phyloP scores from a whole-genome alignment of 2,113 vertebrate genomes.

The Podocnemis expansa region DNA sequence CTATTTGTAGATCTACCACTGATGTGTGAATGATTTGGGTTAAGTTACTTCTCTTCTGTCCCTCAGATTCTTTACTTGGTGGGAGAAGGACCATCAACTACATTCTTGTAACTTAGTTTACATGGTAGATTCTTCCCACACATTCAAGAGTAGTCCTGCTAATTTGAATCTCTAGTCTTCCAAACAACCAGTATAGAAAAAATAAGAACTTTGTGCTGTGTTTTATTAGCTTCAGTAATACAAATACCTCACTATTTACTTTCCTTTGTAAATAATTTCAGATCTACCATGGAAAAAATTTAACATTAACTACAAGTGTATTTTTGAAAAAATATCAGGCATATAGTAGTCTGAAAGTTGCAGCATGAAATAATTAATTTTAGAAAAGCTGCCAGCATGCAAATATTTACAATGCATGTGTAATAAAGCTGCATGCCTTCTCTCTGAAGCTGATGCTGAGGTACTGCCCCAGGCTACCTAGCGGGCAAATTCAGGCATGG shows the following conservation, averaged over 20 bases:
- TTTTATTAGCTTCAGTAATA: constrained; percentile 34
- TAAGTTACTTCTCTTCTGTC: not conserved
- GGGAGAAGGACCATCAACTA: not conserved
- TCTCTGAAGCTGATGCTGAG: no score
- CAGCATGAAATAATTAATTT: not conserved
- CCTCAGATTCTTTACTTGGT: not conserved
- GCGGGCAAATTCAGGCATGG: no score
- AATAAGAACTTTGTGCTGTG: not conserved
- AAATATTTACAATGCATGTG: not conserved
- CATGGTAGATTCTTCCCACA: not conserved
- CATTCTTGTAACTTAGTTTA: not conserved
- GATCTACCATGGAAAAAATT: not conserved
- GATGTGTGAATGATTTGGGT: not conserved
- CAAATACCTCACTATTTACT: not conserved
- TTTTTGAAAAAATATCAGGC: not conserved
- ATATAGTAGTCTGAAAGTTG: not conserved
- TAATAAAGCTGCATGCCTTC: no score
- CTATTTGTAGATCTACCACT: not conserved
- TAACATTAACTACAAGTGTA: not conserved
- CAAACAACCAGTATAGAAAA: not conserved
- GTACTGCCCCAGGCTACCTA: no score
- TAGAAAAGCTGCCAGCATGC: not conserved
- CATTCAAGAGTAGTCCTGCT: not conserved
- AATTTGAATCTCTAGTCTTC: not conserved
- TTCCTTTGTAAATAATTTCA: not conserved